phyloP scores from a whole-genome alignment of 2,888 invertebrate genomes.

The Pollenia griseotomentosa region DNA sequence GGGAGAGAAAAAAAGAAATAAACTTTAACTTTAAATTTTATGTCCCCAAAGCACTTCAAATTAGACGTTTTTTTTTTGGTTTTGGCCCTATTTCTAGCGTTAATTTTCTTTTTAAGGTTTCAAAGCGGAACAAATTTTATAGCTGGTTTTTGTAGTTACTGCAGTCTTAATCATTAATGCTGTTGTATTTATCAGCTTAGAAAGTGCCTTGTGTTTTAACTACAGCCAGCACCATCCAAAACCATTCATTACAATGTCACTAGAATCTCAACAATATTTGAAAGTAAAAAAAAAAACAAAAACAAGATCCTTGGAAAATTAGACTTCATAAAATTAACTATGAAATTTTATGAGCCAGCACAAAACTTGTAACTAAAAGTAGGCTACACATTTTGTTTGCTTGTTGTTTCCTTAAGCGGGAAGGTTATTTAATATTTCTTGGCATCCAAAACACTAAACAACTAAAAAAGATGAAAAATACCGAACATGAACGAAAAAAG shows the following conservation, averaged over 20 bases:
- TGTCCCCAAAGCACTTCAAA: slow-evolving; percentile 3
- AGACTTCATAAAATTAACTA: slow-evolving; percentile 61
- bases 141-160: slow-evolving; percentile 25
- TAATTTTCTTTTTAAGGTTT: slow-evolving; percentile 2
- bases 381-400: slow-evolving; percentile 52
- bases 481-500: not conserved
- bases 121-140: slow-evolving; percentile 32
- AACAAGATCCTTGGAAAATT: slow-evolving; percentile 52
- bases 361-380: slow-evolving; percentile 45
- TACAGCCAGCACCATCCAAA: slow-evolving; percentile 6
- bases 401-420: not conserved
- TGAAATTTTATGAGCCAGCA: slow-evolving; percentile 52
- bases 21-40: not conserved
- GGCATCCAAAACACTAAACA: slow-evolving; percentile 15
- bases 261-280: slow-evolving; percentile 20
- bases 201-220: slow-evolving; percentile 33
- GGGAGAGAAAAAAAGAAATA: not conserved
- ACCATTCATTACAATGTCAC: slow-evolving; percentile 63
- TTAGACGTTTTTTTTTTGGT: not conserved
- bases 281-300: not conserved
- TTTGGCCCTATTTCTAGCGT: not conserved
- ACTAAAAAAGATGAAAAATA: not conserved
- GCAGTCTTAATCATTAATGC: slow-evolving; percentile 34
- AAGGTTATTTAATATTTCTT: slow-evolving; percentile 42
- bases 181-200: slow-evolving; percentile 45